phyloP scores from a whole-genome alignment of 2,113 vertebrate genomes.

The Tiliqua scincoides region DNA sequence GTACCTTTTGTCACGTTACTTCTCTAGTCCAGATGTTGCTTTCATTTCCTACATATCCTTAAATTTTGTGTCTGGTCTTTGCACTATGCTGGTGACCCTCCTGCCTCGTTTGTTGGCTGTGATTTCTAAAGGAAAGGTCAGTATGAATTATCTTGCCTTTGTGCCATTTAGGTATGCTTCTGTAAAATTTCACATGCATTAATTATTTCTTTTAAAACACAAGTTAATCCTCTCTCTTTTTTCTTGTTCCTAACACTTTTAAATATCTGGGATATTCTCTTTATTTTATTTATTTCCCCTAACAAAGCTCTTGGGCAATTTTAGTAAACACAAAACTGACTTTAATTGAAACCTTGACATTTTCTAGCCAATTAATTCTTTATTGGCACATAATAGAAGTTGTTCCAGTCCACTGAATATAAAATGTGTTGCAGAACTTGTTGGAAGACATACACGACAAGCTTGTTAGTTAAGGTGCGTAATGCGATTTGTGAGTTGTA shows the following conservation, averaged over 20 bases:
- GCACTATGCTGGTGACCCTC: conserved; percentile 76
- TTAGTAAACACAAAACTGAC: conserved; percentile 10
- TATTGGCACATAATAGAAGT: conserved; percentile 54
- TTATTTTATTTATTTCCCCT: conserved; percentile 22
- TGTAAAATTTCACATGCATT: neutral
- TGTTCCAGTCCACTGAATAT: conserved; percentile 52
- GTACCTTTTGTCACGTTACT: conserved; percentile 76
- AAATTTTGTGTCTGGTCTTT: conserved; percentile 78
- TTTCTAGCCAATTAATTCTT: conserved; percentile 58
- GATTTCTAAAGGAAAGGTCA: conserved; percentile 72
- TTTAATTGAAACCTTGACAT: conserved; percentile 62
- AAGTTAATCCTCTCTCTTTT: neutral
- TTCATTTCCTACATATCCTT: conserved; percentile 76
- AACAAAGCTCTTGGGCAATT: neutral
- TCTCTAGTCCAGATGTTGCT: conserved; percentile 75
- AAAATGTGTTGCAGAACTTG: conserved; percentile 40
- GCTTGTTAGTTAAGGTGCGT: neutral
- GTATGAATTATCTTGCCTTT: conserved; percentile 12
- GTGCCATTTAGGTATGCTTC: neutral
- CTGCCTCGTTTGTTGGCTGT: conserved; percentile 73
- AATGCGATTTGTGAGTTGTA: conserved; percentile 11
- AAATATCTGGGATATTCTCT: neutral
- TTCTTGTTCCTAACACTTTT: neutral
- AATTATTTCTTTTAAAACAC: rapidly evolving
- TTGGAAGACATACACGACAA: conserved; percentile 48